These are phyloP conservation scores for Tenthredo amoena DNA, from an alignment of 2,888 invertebrate genomes.

Conservation along the genomic window DNA sequence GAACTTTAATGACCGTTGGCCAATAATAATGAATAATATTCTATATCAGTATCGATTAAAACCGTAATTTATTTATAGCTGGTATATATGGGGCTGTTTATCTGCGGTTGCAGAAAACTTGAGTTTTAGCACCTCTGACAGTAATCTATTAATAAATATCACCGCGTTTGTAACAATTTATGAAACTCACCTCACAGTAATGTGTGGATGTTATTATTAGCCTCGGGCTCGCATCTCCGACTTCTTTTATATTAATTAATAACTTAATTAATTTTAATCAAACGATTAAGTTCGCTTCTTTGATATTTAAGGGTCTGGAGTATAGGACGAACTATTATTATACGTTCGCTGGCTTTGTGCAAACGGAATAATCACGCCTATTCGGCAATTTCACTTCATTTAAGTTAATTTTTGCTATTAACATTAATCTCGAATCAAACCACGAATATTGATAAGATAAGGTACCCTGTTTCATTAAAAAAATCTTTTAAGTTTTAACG, in stretches of 20 bases:
- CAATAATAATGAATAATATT: background rate
- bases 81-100: background rate
- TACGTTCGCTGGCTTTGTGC: background rate
- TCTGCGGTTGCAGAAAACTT: background rate
- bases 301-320: background rate
- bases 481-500: slow-evolving; percentile 9
- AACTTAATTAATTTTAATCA: slow-evolving; percentile 39
- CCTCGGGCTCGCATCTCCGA: slow-evolving; percentile 9
- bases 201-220: background rate
- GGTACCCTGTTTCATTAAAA: background rate
- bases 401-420: background rate
- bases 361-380: slow-evolving; percentile 10
- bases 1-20: background rate
- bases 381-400: background rate
- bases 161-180: background rate
- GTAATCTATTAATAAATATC: slow-evolving; percentile 37
- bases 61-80: background rate
- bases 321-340: background rate
- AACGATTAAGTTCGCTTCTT: slow-evolving; percentile 14
- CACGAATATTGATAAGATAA: background rate
- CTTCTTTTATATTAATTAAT: slow-evolving; percentile 30
- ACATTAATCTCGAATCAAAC: background rate
- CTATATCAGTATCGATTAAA: background rate
- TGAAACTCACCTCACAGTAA: background rate
- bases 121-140: slow-evolving; percentile 7